phyloP scores from a whole-genome alignment of 2,113 vertebrate genomes.

The Melanostigma gelatinosum region DNA sequence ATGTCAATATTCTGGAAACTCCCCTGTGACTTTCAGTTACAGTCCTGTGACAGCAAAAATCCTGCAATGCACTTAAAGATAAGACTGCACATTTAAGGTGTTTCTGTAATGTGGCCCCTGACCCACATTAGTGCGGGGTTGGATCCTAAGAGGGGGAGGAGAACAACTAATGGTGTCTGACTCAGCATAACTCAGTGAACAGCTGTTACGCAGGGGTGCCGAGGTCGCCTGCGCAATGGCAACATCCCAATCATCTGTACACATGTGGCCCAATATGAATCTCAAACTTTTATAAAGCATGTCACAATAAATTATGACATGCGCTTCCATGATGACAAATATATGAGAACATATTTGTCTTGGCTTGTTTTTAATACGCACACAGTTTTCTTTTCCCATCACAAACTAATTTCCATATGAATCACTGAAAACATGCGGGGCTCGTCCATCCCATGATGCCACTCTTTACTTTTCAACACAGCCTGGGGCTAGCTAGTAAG shows the following conservation, averaged over 20 bases:
- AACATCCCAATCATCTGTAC: slow-evolving; percentile 40
- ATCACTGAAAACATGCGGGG: slow-evolving; percentile 31
- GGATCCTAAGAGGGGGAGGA: slow-evolving; percentile 64
- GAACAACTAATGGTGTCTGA: slow-evolving; percentile 73
- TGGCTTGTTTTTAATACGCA: background rate
- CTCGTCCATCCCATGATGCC: slow-evolving; percentile 30
- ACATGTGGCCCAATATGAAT: slow-evolving; percentile 29
- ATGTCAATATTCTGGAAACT: slow-evolving; percentile 18
- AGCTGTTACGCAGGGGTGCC: slow-evolving; percentile 41
- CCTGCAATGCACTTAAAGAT: slow-evolving; percentile 45
- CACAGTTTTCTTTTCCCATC: slow-evolving; percentile 17
- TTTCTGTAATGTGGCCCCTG: slow-evolving; percentile 66
- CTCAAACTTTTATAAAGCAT: background rate
- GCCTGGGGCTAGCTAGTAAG: slow-evolving; percentile 28
- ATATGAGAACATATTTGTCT: slow-evolving; percentile 2
- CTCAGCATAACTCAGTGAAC: slow-evolving; percentile 63
- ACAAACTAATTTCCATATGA: slow-evolving; percentile 41
- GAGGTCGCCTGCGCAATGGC: slow-evolving; percentile 49
- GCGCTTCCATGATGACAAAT: slow-evolving; percentile 8
- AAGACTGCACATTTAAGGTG: slow-evolving; percentile 47
- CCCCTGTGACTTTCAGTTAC: background rate
- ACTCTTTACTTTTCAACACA: slow-evolving; percentile 44
- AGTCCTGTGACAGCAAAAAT: slow-evolving; percentile 14
- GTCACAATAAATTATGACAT: background rate
- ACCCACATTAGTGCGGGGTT: slow-evolving; percentile 67